phyloP scores from a whole-genome alignment of 2,113 vertebrate species.

The Ptilonorhynchus violaceus region DNA sequence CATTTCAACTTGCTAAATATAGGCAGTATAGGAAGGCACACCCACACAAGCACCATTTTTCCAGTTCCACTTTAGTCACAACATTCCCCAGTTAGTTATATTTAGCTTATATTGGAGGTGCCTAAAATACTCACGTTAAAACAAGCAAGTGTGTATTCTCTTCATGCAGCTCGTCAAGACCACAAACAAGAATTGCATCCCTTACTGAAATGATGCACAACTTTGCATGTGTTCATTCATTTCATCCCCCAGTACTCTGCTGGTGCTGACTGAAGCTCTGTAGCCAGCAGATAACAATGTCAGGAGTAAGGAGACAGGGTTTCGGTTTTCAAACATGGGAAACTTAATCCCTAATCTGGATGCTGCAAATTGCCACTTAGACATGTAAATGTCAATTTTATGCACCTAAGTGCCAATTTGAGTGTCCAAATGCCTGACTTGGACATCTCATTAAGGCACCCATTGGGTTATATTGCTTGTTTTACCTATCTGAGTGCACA shows the following conservation, averaged over 20 bases:
- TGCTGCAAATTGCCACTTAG: slow-evolving; percentile 44
- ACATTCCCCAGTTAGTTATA: background rate
- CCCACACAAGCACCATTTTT: background rate
- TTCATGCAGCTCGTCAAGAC: background rate
- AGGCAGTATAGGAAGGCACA: background rate
- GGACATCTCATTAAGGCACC: slow-evolving; percentile 51
- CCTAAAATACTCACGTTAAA: background rate
- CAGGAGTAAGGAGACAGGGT: background rate
- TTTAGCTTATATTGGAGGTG: background rate
- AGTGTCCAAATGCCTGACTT: slow-evolving; percentile 51
- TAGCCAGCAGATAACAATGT: background rate
- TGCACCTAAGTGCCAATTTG: slow-evolving; percentile 51
- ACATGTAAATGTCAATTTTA: slow-evolving; percentile 51
- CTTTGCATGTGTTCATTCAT: background rate
- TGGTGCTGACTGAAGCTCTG: background rate
- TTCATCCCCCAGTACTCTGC: background rate
- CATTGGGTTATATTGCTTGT: slow-evolving; percentile 35
- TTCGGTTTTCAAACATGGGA: background rate
- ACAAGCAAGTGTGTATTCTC: background rate
- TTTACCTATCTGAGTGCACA: slow-evolving; percentile 55
- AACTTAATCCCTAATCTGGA: slow-evolving; percentile 55
- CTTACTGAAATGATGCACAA: background rate
- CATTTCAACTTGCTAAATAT: background rate
- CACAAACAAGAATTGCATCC: background rate
- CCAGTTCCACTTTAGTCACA: background rate